phyloP scores from a whole-genome alignment of 2,888 invertebrate genomes.

The Timema cristinae region DNA sequence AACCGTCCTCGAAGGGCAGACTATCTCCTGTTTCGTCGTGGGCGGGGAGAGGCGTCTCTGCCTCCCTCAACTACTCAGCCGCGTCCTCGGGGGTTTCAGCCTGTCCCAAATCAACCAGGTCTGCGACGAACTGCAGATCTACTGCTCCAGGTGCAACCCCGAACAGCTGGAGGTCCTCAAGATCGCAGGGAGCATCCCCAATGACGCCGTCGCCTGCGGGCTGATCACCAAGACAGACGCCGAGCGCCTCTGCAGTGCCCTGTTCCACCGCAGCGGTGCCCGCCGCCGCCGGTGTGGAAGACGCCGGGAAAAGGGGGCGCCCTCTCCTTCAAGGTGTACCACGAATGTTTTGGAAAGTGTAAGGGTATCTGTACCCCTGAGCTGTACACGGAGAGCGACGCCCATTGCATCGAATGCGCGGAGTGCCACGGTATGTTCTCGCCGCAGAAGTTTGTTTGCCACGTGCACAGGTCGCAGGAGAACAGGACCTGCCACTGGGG shows the following conservation, averaged over 20 bases:
- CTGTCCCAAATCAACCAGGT: constrained; percentile 89
- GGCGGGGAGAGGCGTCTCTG: constrained; percentile 96
- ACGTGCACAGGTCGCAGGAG: constrained; percentile 79
- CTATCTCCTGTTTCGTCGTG: constrained; percentile 91
- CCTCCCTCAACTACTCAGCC: constrained; percentile 91
- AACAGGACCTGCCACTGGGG: constrained; percentile 98
- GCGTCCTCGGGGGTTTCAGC: constrained; percentile 82
- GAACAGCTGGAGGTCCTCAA: constrained; percentile 92
- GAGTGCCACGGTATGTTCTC: constrained; percentile 85
- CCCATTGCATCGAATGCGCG: constrained; percentile 84
- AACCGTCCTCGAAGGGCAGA: constrained; percentile 84
- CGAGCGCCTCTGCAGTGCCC: constrained; percentile 87
- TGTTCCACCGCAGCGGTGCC: constrained; percentile 62
- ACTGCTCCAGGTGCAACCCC: constrained; percentile 88
- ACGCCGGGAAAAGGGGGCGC: constrained; percentile 39
- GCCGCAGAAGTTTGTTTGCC: constrained; percentile 89
- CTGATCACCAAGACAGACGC: constrained; percentile 97
- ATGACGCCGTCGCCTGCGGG: constrained; percentile 87
- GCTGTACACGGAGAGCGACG: constrained; percentile 66
- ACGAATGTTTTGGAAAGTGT: constrained; percentile 96
- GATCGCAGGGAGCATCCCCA: constrained; percentile 75
- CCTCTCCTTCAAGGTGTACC: constrained; percentile 62
- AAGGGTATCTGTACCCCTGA: constrained; percentile 83
- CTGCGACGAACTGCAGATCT: constrained; percentile 93
- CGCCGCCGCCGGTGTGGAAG: constrained; percentile 44